Conservation (phyloP, 2,113 vertebrate species). For the Thymallus thymallus region DNA sequence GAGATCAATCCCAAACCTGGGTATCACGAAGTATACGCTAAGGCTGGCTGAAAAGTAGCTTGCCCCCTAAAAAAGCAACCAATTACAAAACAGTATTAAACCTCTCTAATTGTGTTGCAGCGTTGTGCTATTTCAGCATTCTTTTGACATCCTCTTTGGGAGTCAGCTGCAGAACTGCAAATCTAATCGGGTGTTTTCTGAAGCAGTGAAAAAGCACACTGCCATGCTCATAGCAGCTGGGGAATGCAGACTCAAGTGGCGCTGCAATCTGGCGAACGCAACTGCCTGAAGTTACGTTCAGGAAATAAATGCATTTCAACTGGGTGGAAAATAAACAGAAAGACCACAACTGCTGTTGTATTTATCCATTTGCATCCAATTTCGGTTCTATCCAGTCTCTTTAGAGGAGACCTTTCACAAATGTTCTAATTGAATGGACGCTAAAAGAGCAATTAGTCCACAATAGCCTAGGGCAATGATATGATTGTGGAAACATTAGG, state of each 20-base stretch:
- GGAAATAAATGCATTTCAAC: slow-evolving; percentile 9
- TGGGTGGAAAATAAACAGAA: not conserved
- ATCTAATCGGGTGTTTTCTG: slow-evolving; percentile 31
- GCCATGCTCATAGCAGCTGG: slow-evolving; percentile 34
- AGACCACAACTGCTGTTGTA: not conserved
- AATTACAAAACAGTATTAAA: not conserved
- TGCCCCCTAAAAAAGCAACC: not conserved
- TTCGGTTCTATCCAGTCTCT: not conserved
- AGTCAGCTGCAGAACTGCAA: slow-evolving; percentile 17
- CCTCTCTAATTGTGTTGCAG: slow-evolving; percentile 22
- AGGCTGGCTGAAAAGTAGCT: too few relatives aligned
- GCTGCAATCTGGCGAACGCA: slow-evolving; percentile 22
- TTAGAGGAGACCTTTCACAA: not conserved
- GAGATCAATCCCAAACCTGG: too few relatives aligned
- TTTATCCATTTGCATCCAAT: not conserved
- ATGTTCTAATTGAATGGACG: not conserved
- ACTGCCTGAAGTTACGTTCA: slow-evolving; percentile 16
- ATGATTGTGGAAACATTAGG: not conserved
- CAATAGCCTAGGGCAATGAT: not conserved
- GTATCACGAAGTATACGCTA: too few relatives aligned
- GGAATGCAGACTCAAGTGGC: slow-evolving; percentile 17
- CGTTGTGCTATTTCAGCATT: not conserved
- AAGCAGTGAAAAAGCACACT: slow-evolving; percentile 14
- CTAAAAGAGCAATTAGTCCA: not conserved
- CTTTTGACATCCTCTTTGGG: not conserved